These are phyloP conservation scores for Drosophila kurseongensis DNA, from an alignment of 1,140 invertebrate genomes.

Conservation along the genomic window DNA sequence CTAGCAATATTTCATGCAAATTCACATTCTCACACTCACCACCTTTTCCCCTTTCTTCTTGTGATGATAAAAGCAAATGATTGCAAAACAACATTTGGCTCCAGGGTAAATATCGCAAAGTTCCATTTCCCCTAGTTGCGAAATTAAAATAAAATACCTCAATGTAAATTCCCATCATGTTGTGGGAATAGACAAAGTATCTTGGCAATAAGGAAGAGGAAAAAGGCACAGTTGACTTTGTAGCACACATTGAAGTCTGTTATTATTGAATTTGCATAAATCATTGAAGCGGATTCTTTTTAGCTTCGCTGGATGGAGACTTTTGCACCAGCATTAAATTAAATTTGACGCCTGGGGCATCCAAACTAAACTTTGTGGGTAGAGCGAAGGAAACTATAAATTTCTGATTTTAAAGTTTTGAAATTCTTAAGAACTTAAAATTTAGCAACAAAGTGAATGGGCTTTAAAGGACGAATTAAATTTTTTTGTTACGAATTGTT, in stretches of 20 bases:
- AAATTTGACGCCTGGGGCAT: background rate
- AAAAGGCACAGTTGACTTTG: slow-evolving; percentile 14
- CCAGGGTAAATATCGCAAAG: slow-evolving; percentile 27
- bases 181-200: slow-evolving; percentile 6
- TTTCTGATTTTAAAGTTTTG: background rate
- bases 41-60: background rate
- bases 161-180: slow-evolving; percentile 10
- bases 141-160: slow-evolving; percentile 39
- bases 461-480: too few relatives aligned
- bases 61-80: slow-evolving; percentile 40
- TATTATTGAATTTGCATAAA: slow-evolving; percentile 49
- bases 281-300: slow-evolving; percentile 23
- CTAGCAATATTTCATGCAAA: slow-evolving; percentile 34
- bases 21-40: slow-evolving; percentile 14
- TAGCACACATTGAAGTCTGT: slow-evolving; percentile 21
- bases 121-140: slow-evolving; percentile 14
- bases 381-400: background rate
- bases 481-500: too few relatives aligned
- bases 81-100: slow-evolving; percentile 44
- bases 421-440: too few relatives aligned
- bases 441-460: too few relatives aligned
- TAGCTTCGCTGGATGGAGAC: slow-evolving; percentile 5
- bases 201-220: background rate
- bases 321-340: slow-evolving; percentile 8
- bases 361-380: background rate